Base-by-base conservation (phyloP, 1,140 invertebrate species). In the Campodea augens region DNA sequence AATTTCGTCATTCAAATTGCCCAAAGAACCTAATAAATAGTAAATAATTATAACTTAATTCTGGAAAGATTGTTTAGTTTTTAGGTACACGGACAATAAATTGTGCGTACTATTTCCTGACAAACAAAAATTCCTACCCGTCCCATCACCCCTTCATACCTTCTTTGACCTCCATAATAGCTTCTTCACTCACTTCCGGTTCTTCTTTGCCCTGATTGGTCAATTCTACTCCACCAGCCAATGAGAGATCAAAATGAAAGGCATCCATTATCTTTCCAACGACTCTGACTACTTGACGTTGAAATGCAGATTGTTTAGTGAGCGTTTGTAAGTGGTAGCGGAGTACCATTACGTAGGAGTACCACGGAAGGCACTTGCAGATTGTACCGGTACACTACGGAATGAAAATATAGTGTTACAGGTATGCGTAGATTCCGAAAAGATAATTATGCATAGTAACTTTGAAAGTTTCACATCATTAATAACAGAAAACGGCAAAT, bases 201-300 rank as follows among this genome's bases (percentile, higher is more conserved):
- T 50, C 52, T 52, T 7, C 42, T 43, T 44, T 38, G 20, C 46
- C n/a, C 15, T 42, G 29, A 13, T 24, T 27, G 2, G 24, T 50
- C 42, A 42, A 10, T 58, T 58, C 38, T 56, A 50, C 51, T n/a
- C n/a, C n/a, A n/a, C n/a, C n/a, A n/a, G n/a, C n/a, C n/a, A n/a
- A n/a, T n/a, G n/a, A n/a, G 23, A 95, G 61, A 69, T 95, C 83
- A 63, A 84, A 97, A 64, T 97, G 90, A 57, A 96, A 98, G 1
- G 78, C 74, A 61, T 95, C 83, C 23, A 98, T 63, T 43, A 97
- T 78, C 1, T 71, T 72, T 0, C 88, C 76, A 15, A 92, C 65
- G 32, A 93, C 71, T 51, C 82, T 75, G 1, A 86, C 76, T 37
- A 78, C 63, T 53, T 87, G 80, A 57, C 84, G 88, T 54, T 92